Percentiles rank a stretch among this genome's conserved stretches.
Conservation (phyloP, 2,797 vertebrate genomes). For the Propithecus perrieri region DNA sequence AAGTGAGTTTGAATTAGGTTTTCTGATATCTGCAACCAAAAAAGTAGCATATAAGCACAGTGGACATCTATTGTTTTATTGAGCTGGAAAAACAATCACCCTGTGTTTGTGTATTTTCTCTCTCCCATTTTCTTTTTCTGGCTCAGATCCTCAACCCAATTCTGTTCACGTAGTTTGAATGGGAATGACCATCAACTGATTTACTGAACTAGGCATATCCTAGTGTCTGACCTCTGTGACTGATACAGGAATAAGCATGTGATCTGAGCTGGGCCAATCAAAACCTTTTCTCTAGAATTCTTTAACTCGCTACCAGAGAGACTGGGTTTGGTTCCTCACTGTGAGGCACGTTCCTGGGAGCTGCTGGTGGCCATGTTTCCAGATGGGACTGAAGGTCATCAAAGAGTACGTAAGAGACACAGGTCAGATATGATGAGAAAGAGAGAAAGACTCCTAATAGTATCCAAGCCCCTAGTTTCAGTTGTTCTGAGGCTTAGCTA, state of each 20-base stretch:
- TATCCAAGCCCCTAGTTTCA: background rate
- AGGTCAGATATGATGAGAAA: background rate
- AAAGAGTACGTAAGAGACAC: background rate
- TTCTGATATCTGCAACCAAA: slow-evolving; percentile 26
- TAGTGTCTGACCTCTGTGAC: background rate
- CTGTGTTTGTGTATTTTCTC: background rate
- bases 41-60: background rate
- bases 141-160: background rate
- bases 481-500: background rate
- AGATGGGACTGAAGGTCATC: background rate
- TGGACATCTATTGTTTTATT: background rate
- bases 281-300: background rate
- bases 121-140: background rate
- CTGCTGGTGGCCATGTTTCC: background rate
- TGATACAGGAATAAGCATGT: background rate
- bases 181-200: background rate
- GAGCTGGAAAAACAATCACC: background rate
- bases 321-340: background rate
- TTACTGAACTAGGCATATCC: background rate
- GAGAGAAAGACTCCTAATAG: background rate
- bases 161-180: background rate
- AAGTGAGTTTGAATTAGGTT: background rate
- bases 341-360: background rate
- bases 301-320: background rate
- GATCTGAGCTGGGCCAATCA: background rate